Base-by-base conservation (phyloP, 2,113 vertebrate genomes). In the Entosphenus tridentatus region DNA sequence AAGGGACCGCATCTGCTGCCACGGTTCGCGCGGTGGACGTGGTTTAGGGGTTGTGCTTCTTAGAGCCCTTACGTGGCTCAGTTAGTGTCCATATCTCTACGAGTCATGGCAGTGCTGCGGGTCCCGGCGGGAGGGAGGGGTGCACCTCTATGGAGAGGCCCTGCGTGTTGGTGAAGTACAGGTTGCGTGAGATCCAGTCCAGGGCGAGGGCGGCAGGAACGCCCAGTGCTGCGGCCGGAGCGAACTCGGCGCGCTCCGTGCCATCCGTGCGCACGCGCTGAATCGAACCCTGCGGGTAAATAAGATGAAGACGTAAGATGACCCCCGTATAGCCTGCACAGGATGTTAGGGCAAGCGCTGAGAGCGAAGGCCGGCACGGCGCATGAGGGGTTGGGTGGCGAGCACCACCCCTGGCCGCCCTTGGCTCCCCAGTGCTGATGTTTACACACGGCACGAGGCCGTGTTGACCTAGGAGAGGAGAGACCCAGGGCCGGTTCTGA, bases 131-230 rank as follows among this genome's bases (percentile, higher is more conserved):
- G 14, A 14, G 14, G 14, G 17, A 65, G 14, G 59, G 59, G 14
- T 68, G 77, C 71, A 80, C 81, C 79, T 82, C 81, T 59, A 82
- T 81, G 57, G 76, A 11, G 71, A 74, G 79, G 58, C 7, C 70
- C 12, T 73, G 74, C 16, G 80, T 79, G 73, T 80, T 82, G 68
- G 77, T 82, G 70, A 81, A 82, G 71, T 77, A 82, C 79, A 82
- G 80, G 18, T 76, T 70, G 21, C 79, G 72, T 71, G 75, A 74
- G 18, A 82, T 78, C 81, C 81, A 81, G 70, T 82, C 81, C 77
- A 82, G 81, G 62, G 81, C 80, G 69, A 82, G 73, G 68, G 79
- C 77, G 56, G 75, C 77, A 0, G 80, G 80, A 2, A 77, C 74
- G 13, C 81, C 81, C 71, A 80, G 72, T 55, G 78, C 69, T 68